phyloP scores from a whole-genome alignment of 2,113 vertebrate species.

The Cyprinodon brontotheroides region DNA sequence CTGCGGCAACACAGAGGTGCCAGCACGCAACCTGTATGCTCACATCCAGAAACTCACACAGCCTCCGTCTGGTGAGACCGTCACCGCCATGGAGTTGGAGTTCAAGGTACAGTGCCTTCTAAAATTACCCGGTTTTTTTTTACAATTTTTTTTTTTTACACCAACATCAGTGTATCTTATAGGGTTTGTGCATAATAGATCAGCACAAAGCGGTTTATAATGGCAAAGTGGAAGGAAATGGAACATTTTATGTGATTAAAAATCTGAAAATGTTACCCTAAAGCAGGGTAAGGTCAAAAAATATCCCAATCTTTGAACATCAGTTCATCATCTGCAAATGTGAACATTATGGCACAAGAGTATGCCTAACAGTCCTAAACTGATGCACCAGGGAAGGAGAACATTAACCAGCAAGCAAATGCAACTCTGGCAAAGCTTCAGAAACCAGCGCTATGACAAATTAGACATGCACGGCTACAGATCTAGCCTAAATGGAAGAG shows the following conservation, averaged over 20 bases:
- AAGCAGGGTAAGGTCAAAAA: too few relatives aligned
- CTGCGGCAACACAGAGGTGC: conserved; percentile 91
- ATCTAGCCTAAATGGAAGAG: too few relatives aligned
- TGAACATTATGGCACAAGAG: too few relatives aligned
- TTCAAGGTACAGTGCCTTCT: conserved; percentile 80
- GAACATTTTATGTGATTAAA: background rate
- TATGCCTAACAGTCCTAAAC: too few relatives aligned
- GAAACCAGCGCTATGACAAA: too few relatives aligned
- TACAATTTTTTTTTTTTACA: background rate
- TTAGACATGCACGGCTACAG: too few relatives aligned
- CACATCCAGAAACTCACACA: conserved; percentile 97
- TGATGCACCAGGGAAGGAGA: too few relatives aligned
- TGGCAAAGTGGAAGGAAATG: background rate
- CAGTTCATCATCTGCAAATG: too few relatives aligned
- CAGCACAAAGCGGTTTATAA: background rate
- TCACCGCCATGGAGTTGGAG: conserved; percentile 94
- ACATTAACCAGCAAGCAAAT: background rate
- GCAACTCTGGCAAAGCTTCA: background rate
- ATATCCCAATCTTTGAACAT: too few relatives aligned
- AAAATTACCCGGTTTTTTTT: too few relatives aligned
- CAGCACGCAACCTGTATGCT: conserved; percentile 91
- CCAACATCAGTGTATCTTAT: background rate
- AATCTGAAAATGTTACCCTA: too few relatives aligned
- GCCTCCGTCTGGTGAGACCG: conserved; percentile 90
- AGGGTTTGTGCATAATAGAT: background rate